These are phyloP conservation scores for Agelastica alni DNA, from an alignment of 2,888 invertebrate genomes.

Conservation along the genomic window DNA sequence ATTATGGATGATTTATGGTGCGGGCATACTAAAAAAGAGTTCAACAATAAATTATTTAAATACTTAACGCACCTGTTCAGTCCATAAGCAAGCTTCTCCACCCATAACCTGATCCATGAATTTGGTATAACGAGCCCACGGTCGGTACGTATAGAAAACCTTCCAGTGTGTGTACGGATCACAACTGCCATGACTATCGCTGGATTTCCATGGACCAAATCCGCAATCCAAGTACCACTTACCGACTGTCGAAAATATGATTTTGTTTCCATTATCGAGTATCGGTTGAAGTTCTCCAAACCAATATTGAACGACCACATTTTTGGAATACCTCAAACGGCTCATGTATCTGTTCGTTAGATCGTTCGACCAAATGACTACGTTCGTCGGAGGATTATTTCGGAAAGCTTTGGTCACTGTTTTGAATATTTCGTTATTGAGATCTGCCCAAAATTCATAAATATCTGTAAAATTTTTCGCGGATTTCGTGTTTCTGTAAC, in stretches of 20 bases:
- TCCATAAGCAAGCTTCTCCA: constrained; percentile 82
- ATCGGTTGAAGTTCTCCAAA: constrained; percentile 73
- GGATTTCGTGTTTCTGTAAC: constrained; percentile 63
- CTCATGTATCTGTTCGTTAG: constrained; percentile 60
- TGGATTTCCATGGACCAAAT: constrained; percentile 79
- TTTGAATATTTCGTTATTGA: constrained; percentile 65
- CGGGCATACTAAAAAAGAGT: not conserved
- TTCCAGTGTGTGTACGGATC: constrained; percentile 85
- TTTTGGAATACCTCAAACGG: constrained; percentile 42
- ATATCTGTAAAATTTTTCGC: constrained; percentile 62
- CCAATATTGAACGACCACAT: constrained; percentile 76
- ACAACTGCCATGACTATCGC: constrained; percentile 73
- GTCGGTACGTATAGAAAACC: constrained; percentile 78
- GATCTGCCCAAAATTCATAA: constrained; percentile 73
- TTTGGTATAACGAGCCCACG: constrained; percentile 62
- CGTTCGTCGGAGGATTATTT: constrained; percentile 59
- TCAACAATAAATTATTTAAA: not conserved
- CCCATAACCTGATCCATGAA: constrained; percentile 61
- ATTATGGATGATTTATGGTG: too few relatives aligned
- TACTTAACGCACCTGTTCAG: constrained; percentile 67
- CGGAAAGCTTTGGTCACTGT: constrained; percentile 65
- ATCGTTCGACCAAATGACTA: constrained; percentile 76
- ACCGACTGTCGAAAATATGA: constrained; percentile 80
- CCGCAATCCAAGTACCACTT: constrained; percentile 87
- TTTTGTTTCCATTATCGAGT: constrained; percentile 71